Percentiles rank a stretch among this genome's conserved stretches.
These are phyloP conservation scores for Polydrusus cervinus DNA, from an alignment of 2,888 invertebrate species.

Conservation along the genomic window DNA sequence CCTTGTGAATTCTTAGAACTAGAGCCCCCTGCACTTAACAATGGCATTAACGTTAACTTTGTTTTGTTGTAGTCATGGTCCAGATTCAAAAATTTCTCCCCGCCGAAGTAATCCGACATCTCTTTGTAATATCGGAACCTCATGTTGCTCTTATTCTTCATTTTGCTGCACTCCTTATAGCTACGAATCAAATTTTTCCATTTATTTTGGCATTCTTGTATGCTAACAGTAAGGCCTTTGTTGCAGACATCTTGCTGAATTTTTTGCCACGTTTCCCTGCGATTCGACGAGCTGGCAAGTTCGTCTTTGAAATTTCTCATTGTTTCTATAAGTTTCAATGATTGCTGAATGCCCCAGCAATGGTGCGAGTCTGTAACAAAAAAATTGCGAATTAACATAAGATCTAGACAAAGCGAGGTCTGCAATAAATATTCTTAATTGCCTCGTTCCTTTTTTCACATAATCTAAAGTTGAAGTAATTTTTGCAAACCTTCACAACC, in stretches of 20 bases:
- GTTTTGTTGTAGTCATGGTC: conserved; percentile 52
- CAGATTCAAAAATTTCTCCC: conserved; percentile 36
- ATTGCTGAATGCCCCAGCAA: conserved; percentile 52
- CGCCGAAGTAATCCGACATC: conserved; percentile 53
- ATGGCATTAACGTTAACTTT: conserved; percentile 44
- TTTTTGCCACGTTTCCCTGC: conserved; percentile 47
- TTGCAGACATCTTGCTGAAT: conserved; percentile 44
- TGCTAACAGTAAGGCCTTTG: conserved; percentile 47
- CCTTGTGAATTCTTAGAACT: conserved; percentile 8
- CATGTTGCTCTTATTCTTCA: conserved; percentile 54
- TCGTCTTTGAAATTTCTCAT: conserved; percentile 50
- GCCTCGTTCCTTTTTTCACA: no score
- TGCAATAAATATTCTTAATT: no score
- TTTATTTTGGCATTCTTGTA: conserved; percentile 55
- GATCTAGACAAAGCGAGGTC: no score
- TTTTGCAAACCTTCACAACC: neutral
- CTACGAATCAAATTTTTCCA: conserved; percentile 54
- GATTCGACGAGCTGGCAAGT: conserved; percentile 37
- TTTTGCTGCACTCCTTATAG: conserved; percentile 53
- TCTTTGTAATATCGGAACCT: conserved; percentile 53
- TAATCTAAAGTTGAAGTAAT: no score
- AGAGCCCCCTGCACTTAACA: conserved; percentile 24
- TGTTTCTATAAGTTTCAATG: conserved; percentile 49
- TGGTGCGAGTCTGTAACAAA: conserved; percentile 48
- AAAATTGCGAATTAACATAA: neutral